Evolutionary conservation across 2,888 invertebrate species (phyloP).

Genomic region (Athalia cordata): DNA sequence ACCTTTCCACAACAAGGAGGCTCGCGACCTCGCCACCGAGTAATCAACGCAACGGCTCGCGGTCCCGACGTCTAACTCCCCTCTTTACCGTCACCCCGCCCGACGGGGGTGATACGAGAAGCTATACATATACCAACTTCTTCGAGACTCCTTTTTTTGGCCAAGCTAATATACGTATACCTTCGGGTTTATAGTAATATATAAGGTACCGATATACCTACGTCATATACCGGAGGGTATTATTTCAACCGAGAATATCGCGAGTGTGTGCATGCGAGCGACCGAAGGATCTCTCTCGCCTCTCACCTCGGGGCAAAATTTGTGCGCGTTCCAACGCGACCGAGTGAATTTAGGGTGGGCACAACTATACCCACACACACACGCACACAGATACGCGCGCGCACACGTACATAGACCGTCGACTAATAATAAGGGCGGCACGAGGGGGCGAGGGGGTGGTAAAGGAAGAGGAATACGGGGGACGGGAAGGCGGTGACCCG

Average conservation of each 20-base stretch:
- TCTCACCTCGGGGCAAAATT: slow-evolving; percentile 56
- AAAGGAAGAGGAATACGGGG: slow-evolving; percentile 47
- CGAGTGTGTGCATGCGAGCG: neutral
- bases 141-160: no score
- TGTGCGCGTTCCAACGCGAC: slow-evolving; percentile 59
- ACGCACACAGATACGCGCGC: neutral
- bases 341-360: slow-evolving; percentile 68
- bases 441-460: slow-evolving; percentile 30
- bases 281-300: slow-evolving; percentile 14
- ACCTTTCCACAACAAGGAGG: slow-evolving; percentile 32
- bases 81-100: slow-evolving; percentile 37
- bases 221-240: no score
- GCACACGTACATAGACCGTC: slow-evolving; percentile 37
- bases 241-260: neutral
- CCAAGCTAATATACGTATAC: no score
- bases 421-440: slow-evolving; percentile 38
- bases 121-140: no score
- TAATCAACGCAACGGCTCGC: slow-evolving; percentile 42
- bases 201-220: no score
- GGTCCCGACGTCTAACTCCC: slow-evolving; percentile 32
- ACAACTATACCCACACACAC: slow-evolving; percentile 26
- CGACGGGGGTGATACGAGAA: no score
- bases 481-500: slow-evolving; percentile 70
- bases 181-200: no score
- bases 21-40: slow-evolving; percentile 38